Evolutionary conservation across 1,140 invertebrate genomes (phyloP).

Genomic region (Nasonia vitripennis): DNA sequence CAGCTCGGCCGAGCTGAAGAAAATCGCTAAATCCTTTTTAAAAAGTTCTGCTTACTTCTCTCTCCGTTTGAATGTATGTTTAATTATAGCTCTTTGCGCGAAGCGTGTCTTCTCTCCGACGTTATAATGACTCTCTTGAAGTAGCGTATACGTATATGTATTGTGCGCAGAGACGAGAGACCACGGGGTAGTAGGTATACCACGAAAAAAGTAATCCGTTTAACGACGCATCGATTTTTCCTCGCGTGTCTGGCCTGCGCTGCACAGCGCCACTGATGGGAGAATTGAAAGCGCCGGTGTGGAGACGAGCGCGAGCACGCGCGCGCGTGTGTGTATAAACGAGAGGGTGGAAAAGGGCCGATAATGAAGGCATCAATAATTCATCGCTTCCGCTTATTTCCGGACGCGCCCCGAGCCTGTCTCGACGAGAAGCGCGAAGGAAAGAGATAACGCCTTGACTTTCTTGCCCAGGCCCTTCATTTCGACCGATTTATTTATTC

Average conservation of each 20-base stretch:
- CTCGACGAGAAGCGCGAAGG: neutral
- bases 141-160: neutral
- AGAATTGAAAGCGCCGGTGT: neutral
- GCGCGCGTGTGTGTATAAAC: neutral
- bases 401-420: constrained; percentile 9
- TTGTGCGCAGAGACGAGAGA: neutral
- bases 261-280: neutral
- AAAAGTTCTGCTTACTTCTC: too few relatives aligned
- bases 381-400: constrained; percentile 49
- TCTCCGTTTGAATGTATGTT: neutral
- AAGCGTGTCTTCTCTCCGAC: neutral
- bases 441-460: neutral
- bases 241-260: neutral
- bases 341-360: constrained; percentile 15
- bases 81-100: neutral
- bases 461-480: too few relatives aligned
- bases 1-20: too few relatives aligned
- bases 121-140: neutral
- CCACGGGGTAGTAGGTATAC: too few relatives aligned
- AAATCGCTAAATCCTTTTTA: too few relatives aligned
- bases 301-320: neutral
- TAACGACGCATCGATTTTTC: constrained; percentile 38
- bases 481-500: too few relatives aligned
- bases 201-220: constrained; percentile 6
- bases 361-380: constrained; percentile 55